A percentile compares a stretch with the other conserved stretches of the same genome.
phyloP scores from a whole-genome alignment of 2,113 vertebrate species.

The Psophia crepitans region DNA sequence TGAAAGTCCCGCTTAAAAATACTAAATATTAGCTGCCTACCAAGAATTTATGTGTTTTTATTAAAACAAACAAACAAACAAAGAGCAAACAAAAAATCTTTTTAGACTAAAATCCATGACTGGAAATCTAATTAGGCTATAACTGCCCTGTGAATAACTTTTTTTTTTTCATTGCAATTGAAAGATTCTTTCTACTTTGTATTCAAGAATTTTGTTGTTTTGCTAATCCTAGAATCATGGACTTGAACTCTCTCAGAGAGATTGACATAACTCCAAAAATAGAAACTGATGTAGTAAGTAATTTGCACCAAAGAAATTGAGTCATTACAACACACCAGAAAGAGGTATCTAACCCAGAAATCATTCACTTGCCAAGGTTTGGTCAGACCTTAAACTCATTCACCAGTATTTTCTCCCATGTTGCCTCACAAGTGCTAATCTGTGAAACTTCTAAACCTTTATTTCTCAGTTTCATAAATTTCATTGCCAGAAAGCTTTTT shows the following conservation, averaged over 20 bases:
- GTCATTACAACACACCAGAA: background rate
- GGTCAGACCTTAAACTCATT: background rate
- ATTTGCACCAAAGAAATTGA: background rate
- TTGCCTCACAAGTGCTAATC: background rate
- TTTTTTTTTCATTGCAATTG: background rate
- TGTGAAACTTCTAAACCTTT: background rate
- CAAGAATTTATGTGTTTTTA: background rate
- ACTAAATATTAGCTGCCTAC: background rate
- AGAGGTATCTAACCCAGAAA: background rate
- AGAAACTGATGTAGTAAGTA: background rate
- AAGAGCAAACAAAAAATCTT: background rate
- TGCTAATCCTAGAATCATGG: background rate
- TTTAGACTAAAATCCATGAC: background rate
- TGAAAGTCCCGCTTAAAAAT: background rate
- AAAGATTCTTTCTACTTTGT: background rate
- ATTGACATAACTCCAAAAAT: background rate
- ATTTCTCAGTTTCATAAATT: background rate
- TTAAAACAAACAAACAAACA: background rate
- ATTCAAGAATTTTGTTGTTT: background rate
- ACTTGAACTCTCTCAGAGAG: background rate
- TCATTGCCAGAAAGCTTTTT: background rate
- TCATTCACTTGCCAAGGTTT: background rate
- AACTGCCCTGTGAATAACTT: background rate
- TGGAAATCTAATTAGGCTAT: background rate
- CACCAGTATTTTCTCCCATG: background rate